These are phyloP conservation scores for Drosophila recens DNA, from an alignment of 2,888 invertebrate species.

Conservation along the genomic window DNA sequence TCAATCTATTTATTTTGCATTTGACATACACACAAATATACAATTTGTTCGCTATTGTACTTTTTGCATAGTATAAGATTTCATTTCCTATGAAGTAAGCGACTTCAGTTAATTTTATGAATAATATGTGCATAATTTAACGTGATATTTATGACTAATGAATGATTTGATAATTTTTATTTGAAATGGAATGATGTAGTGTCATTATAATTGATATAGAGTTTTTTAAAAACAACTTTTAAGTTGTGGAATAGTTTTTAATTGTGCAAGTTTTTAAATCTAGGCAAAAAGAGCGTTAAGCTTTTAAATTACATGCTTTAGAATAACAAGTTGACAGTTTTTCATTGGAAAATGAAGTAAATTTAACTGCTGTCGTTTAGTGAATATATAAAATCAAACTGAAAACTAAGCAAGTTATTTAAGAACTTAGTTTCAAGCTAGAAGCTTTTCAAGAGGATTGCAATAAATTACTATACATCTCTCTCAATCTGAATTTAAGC, in stretches of 20 bases:
- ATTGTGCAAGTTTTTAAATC: neutral
- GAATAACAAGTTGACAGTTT: too few relatives aligned
- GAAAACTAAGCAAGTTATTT: neutral
- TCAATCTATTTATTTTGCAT: conserved; percentile 31
- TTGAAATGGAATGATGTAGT: neutral
- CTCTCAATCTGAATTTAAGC: neutral
- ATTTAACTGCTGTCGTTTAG: too few relatives aligned
- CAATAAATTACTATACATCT: neutral
- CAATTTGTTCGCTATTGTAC: neutral
- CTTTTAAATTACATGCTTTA: too few relatives aligned
- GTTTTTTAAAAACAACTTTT: neutral
- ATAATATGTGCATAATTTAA: neutral
- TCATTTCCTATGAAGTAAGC: conserved; percentile 5
- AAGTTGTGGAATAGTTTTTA: neutral
- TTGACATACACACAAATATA: conserved; percentile 5
- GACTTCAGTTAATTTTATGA: conserved; percentile 8
- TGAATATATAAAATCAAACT: too few relatives aligned
- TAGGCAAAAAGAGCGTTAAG: too few relatives aligned
- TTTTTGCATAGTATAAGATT: neutral
- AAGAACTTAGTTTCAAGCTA: neutral
- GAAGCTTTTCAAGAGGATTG: neutral
- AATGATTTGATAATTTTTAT: conserved; percentile 5
- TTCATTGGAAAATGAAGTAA: too few relatives aligned
- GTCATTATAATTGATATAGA: neutral
- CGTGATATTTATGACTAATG: conserved; percentile 13